Evolutionary conservation across 2,113 vertebrate genomes (phyloP), one percentile per base, ranked within the genome.

Genomic region (Grammomys dolichurus): DNA sequence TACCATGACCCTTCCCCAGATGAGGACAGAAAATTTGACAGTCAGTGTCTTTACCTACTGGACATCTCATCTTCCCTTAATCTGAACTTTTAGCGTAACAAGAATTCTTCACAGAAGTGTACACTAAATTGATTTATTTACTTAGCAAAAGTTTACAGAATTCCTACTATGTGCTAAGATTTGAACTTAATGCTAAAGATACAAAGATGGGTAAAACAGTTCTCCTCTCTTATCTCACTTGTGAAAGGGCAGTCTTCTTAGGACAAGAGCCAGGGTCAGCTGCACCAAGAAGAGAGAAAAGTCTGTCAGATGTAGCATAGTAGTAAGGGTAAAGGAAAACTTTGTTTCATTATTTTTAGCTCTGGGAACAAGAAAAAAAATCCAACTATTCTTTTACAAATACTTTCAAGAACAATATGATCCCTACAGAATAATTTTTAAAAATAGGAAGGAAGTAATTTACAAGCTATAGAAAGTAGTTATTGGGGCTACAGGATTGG

Each of bases 391-490:
- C 67, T 84, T 90, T 60, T 93, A 31, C 3, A 95, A 94, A 88
- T 95, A 90, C 36, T 92, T 88, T 31, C 24, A 87, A 80, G 56
- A 40, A 87, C 7, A 22, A 17, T 69, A 17, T 90, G 28, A 90
- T 88, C 65, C n/a, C 24, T 36, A 76, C 22, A 24, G 31, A 97
- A 67, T 94, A 89, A 58, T 43, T 75, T 24, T 22, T 1, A 86
- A 73, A 94, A 43, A 58, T 80, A 54, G 51, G 70, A 92, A 67
- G 43, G 65, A 88, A 51, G 51, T 94, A 84, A 94, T 75, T 94
- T 31, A 67, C 19, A 75, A 48, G 60, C 22, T 72, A 20, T 51
- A 67, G 46, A 77, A 86, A 90, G n/a, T 43, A 24, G 40, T 75
- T 40, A 40, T 14, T 14, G 36, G 36, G 54, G 36, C 22, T 48